These are phyloP conservation scores for Spodoptera litura DNA, from an alignment of 1,140 invertebrate species.

Conservation along the genomic window DNA sequence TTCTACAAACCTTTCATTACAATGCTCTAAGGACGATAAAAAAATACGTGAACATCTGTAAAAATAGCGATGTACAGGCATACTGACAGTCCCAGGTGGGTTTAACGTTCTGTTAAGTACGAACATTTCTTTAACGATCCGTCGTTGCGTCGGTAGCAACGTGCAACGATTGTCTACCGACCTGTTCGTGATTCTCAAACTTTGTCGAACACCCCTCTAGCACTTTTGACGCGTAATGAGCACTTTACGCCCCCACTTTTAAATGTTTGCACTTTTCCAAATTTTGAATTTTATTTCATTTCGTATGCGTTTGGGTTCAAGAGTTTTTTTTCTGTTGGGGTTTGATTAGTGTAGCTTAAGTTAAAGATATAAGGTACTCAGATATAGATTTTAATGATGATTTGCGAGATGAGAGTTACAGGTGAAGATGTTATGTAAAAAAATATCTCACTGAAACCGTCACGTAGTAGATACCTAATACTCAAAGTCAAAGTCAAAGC, in stretches of 20 bases:
- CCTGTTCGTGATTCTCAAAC: conserved; percentile 48
- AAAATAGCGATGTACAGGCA: conserved; percentile 22
- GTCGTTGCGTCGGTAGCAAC: conserved; percentile 14
- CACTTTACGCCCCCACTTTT: conserved; percentile 31
- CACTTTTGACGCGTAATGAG: conserved; percentile 50
- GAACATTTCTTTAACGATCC: conserved; percentile 42
- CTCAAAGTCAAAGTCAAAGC: no score
- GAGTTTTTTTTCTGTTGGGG: not conserved
- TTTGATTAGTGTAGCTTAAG: not conserved
- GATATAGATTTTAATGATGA: no score
- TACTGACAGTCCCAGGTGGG: conserved; percentile 5
- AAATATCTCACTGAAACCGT: no score
- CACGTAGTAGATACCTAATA: no score
- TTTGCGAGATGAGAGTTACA: no score
- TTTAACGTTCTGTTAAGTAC: conserved; percentile 43
- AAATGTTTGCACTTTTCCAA: conserved; percentile 50
- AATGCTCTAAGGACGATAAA: not conserved
- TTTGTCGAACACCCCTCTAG: conserved; percentile 39
- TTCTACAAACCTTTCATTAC: conserved; percentile 14
- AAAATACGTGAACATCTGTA: conserved; percentile 7
- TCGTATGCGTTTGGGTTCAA: conserved; percentile 2
- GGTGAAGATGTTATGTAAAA: no score
- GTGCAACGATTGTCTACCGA: conserved; percentile 34
- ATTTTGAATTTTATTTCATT: conserved; percentile 49
- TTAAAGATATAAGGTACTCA: no score